A percentile compares a stretch with the other conserved stretches of the same genome.
Conservation (phyloP, 1,140 invertebrate genomes). For the Bombus breviceps region DNA sequence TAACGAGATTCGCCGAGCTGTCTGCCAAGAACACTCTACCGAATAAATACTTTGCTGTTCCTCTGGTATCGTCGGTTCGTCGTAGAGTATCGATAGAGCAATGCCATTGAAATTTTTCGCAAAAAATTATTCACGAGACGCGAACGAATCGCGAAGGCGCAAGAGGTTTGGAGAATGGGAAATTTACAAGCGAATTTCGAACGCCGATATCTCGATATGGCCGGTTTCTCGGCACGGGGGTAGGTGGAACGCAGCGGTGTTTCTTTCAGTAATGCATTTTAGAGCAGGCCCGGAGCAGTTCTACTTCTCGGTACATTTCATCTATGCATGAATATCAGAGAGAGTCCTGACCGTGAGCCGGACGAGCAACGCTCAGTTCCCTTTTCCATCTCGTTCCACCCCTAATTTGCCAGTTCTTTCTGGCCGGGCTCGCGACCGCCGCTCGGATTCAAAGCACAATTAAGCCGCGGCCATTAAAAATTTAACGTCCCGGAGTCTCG, state of each 20-base stretch:
- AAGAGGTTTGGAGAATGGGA: background rate
- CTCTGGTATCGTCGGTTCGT: background rate
- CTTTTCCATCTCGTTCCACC: constrained; percentile 29
- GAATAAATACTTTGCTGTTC: background rate
- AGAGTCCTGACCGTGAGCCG: background rate
- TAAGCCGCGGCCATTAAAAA: constrained; percentile 73
- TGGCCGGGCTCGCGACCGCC: constrained; percentile 27
- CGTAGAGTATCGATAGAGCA: background rate
- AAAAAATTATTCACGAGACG: constrained; percentile 10
- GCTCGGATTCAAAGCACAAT: constrained; percentile 74
- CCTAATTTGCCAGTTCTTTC: constrained; percentile 51
- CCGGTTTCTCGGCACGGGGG: constrained; percentile 7
- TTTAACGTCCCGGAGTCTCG: constrained; percentile 63
- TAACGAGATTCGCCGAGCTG: constrained; percentile 7
- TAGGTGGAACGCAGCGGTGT: background rate
- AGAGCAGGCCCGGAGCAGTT: constrained; percentile 55
- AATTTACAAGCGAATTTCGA: constrained; percentile 34
- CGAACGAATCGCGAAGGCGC: no score
- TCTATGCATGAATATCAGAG: constrained; percentile 71
- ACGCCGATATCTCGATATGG: constrained; percentile 41
- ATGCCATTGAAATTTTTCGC: background rate
- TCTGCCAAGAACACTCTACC: background rate
- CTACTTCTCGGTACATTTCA: constrained; percentile 65
- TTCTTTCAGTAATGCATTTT: constrained; percentile 69
- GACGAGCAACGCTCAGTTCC: background rate